Evolutionary conservation across 2,797 vertebrate species (phyloP).

Genomic region (Caiman crocodilus): DNA sequence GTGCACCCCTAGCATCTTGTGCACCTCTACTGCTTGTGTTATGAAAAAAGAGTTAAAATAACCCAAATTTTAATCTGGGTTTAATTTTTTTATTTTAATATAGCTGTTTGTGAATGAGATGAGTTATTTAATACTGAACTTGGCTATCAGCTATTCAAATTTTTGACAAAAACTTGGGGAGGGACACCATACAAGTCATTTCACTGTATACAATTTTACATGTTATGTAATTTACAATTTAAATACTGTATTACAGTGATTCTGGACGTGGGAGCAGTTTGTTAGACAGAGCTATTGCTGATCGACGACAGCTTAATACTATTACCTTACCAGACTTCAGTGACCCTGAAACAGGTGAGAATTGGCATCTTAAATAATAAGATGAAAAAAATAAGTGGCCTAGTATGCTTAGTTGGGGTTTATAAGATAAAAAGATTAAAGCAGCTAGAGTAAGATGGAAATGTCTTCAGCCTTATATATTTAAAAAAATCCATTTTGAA

Average conservation of each 20-base stretch:
- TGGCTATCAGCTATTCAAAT: conserved; percentile 5
- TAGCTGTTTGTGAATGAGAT: conserved; percentile 30
- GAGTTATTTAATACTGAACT: conserved; percentile 47
- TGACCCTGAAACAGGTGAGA: conserved; percentile 96
- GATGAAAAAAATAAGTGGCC: not conserved
- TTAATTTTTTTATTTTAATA: conserved; percentile 14
- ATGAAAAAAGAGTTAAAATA: not conserved
- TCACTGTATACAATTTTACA: not conserved
- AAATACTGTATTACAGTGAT: conserved; percentile 86
- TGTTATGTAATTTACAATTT: conserved; percentile 57
- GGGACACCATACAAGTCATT: conserved; percentile 32
- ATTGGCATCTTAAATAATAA: not conserved
- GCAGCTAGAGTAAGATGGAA: not conserved
- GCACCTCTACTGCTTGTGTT: not conserved
- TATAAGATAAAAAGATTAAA: not conserved
- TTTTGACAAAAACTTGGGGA: conserved; percentile 61
- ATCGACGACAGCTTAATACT: conserved; percentile 94
- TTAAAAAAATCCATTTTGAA: not conserved
- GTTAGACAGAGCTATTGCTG: conserved; percentile 95
- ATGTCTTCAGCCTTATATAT: not conserved
- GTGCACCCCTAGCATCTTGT: not conserved
- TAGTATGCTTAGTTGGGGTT: not conserved
- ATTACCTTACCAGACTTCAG: conserved; percentile 98
- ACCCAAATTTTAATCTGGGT: conserved; percentile 28
- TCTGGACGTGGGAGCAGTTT: conserved; percentile 98